Base-by-base conservation (phyloP, 2,888 invertebrate species). In the Dasysyrphus albostriatus region DNA sequence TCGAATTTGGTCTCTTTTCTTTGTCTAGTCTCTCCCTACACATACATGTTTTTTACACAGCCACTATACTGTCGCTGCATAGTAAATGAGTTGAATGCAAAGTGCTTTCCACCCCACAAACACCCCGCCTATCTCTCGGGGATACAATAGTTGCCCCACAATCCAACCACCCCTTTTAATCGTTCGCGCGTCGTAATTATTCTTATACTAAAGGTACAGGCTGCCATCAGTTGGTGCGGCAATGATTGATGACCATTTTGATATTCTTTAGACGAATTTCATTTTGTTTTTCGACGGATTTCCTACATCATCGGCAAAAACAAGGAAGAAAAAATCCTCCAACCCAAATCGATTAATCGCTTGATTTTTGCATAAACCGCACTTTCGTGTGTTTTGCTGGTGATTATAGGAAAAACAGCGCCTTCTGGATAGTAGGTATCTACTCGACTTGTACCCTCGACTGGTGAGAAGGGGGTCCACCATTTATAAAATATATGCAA, bases 161-260 rank as follows among this genome's bases (percentile, higher is more conserved):
- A 49, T 14, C 29, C 49, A 51, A 58, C 65, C 80, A 49, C 42
- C 49, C 77, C 59, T 56, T 69, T 82, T 82, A 87, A 87, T 83
- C 75, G 82, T 78, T 72, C 58, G 70, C 80, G 84, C 75, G 44
- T 76, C 72, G 83, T 87, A 83, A 87, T 87, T 87, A 87, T 87
- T 83, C 78, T 65, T 78, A 83, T 87, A 83, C 75, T 82, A 83
- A 83, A 87, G 83, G 79, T 87, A 74, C 78, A 58, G 37, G 72
- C 87, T 78, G 70, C 83, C 75, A 79, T 83, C 83, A 79, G 87
- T 74, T 87, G 82, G 77, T 63, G 81, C 82, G 78, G 58, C 83
- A 83, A 87, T 87, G 87, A 87, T 87, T 87, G 87, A 87, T 87
- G 87, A 72, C 87, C 83, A 75, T 87, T 87, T 83, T 87, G 75